These are phyloP conservation scores for Mormoops blainvillei DNA, from an alignment of 2,113 vertebrate genomes.

Conservation along the genomic window DNA sequence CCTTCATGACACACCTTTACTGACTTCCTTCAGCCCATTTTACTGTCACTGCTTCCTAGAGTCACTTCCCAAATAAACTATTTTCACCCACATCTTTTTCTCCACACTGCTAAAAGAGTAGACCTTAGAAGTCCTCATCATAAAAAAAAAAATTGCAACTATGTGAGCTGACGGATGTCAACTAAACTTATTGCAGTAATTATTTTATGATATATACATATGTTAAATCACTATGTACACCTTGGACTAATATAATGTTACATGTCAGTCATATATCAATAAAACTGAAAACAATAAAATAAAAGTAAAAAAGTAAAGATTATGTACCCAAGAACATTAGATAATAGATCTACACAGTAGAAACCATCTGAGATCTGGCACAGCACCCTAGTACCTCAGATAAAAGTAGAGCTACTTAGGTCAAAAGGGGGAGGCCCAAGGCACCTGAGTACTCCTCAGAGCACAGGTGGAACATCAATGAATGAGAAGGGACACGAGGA, in stretches of 20 bases:
- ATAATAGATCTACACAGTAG: not conserved
- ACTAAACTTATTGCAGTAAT: not conserved
- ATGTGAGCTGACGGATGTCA: not conserved
- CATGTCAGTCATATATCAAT: not conserved
- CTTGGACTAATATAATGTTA: not conserved
- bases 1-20: not conserved
- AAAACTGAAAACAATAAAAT: not conserved
- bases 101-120: not conserved
- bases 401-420: not conserved
- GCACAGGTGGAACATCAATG: not conserved
- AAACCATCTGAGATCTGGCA: not conserved
- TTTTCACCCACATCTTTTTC: not conserved
- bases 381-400: too few species aligned
- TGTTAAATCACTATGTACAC: not conserved
- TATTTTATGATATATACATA: not conserved
- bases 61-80: not conserved
- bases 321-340: not conserved
- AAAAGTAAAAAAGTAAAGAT: not conserved
- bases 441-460: not conserved
- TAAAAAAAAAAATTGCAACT: not conserved
- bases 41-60: not conserved
- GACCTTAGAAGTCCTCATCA: not conserved
- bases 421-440: not conserved
- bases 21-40: not conserved
- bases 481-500: not conserved